phyloP scores from a whole-genome alignment of 2,888 invertebrate genomes.

The Drosophila limbata region DNA sequence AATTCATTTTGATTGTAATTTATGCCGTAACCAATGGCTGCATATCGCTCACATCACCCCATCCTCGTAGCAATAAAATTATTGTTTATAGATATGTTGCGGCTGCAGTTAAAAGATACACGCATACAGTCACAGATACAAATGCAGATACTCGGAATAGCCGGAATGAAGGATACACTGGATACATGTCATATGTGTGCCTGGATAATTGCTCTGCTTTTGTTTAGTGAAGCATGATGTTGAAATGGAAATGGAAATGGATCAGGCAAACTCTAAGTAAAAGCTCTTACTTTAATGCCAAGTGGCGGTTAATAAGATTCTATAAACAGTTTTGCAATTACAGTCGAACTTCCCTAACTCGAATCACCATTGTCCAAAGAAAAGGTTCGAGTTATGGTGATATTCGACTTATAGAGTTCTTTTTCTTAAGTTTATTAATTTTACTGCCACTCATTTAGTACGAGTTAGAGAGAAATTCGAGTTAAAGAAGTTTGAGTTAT shows the following conservation, averaged over 20 bases:
- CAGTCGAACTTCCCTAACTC: too few relatives aligned
- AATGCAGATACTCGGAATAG: conserved; percentile 1
- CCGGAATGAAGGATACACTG: conserved; percentile 2
- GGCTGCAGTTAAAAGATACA: conserved; percentile 74
- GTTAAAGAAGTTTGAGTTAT: too few relatives aligned
- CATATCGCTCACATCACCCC: conserved; percentile 74
- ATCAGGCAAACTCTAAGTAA: background rate
- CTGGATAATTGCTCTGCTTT: conserved; percentile 57
- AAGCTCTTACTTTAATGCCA: background rate
- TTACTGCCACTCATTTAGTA: too few relatives aligned
- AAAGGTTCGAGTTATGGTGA: too few relatives aligned
- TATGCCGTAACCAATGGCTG: conserved; percentile 83
- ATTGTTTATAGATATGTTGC: conserved; percentile 76
- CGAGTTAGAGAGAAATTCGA: too few relatives aligned
- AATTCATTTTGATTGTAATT: conserved; percentile 82
- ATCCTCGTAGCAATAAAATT: conserved; percentile 64
- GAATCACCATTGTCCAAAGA: too few relatives aligned
- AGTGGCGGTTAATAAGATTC: background rate
- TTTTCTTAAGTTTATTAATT: too few relatives aligned
- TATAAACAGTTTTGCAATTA: background rate
- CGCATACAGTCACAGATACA: conserved; percentile 8
- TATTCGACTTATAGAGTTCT: too few relatives aligned
- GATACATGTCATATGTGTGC: conserved; percentile 59
- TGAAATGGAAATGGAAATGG: conserved; percentile 17
- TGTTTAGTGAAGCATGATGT: conserved; percentile 54